Evolutionary conservation across 1,140 invertebrate species (phyloP), one percentile per base, ranked within the genome.

Genomic region (Leptoteleia sp.): DNA sequence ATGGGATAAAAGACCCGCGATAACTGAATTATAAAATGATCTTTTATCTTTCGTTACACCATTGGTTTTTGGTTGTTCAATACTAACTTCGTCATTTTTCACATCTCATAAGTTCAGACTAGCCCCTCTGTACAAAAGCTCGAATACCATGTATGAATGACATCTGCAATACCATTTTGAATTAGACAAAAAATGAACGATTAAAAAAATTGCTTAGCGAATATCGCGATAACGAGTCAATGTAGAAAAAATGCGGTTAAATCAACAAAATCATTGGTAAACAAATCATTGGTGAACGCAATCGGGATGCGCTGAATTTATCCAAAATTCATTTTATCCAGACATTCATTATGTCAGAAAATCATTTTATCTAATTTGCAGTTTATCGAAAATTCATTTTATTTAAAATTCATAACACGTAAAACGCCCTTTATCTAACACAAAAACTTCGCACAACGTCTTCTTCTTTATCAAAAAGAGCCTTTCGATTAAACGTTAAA

Each of bases 81-180:
- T 76, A 76, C 73, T 76, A 76, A 76, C 65, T 76, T 76, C 70
- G 35, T 75, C 29, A 68, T 40, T 57, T 54, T 68, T 55, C 62
- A 61, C 37, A 67, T 54, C 59, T 59, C 55, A 12, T 43, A 76
- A 68, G 64, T 76, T 70, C 64, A 61, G 65, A 70, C 29, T 62
- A 68, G 65, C 52, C 57, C 59, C 65, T 65, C 59, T 77, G 65
- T 64, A 77, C 43, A 59, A 70, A 77, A 71, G 65, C 75, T 71
- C 65, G 65, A 71, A 77, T 71, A 71, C 65, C 75, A 65, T 77
- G 73, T 62, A 76, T 4, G 59, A 38, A 64, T n/a, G 73, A 68
- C 33, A 77, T 71, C 75, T 77, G 65, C 59, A 77, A 77, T 71
- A 71, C 59, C 65, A 77, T 77, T 50, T 70, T 57, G 4, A 71